Conservation (phyloP, 2,888 invertebrate genomes). For the Sturmia bella region DNA sequence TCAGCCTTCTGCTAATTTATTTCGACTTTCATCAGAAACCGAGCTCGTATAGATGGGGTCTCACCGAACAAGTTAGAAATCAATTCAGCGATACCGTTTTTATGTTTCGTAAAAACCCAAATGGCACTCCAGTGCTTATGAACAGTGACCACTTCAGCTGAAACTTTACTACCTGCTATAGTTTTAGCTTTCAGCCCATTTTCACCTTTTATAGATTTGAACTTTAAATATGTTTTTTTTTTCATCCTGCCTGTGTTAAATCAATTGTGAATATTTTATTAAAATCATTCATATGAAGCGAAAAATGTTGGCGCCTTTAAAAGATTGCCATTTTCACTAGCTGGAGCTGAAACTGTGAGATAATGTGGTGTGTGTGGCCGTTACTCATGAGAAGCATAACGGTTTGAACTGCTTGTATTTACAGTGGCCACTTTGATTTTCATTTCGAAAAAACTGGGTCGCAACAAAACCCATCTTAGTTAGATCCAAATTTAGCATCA, state of each 20-base stretch:
- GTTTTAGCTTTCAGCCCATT: not conserved
- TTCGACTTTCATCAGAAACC: too few relatives aligned
- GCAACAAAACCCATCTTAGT: conserved; percentile 71
- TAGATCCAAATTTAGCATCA: conserved; percentile 62
- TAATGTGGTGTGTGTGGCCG: not conserved
- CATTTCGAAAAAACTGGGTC: conserved; percentile 71
- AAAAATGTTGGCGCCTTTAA: conserved; percentile 35
- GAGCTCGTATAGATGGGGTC: too few relatives aligned
- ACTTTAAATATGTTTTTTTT: conserved; percentile 3
- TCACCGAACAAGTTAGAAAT: too few relatives aligned
- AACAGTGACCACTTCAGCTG: too few relatives aligned
- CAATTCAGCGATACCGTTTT: too few relatives aligned
- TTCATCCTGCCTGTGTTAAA: not conserved
- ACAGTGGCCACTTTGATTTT: conserved; percentile 70
- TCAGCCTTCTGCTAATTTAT: too few relatives aligned
- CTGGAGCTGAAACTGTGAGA: not conserved
- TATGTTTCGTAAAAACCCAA: too few relatives aligned
- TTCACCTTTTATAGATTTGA: conserved; percentile 9
- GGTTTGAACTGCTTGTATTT: conserved; percentile 21
- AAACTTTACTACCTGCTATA: not conserved
- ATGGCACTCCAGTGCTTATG: too few relatives aligned
- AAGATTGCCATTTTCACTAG: not conserved
- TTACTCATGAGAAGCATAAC: not conserved
- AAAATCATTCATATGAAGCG: conserved; percentile 23
- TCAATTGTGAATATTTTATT: conserved; percentile 26